Conservation (phyloP, 2,888 invertebrate species). For the Callimorpha dominula region DNA sequence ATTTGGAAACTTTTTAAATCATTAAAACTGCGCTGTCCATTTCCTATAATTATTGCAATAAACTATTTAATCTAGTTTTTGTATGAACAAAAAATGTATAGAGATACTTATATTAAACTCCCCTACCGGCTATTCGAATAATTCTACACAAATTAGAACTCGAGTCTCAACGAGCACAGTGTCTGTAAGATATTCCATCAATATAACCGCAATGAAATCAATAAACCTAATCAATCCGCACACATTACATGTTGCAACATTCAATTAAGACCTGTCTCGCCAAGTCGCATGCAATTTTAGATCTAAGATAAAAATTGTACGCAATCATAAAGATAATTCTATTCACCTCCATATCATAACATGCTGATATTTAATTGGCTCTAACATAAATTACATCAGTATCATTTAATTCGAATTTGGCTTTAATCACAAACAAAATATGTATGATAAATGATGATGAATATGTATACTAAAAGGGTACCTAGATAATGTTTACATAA, state of each 20-base stretch:
- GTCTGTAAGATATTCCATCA: slow-evolving; percentile 38
- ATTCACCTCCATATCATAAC: slow-evolving; percentile 44
- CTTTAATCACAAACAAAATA: not conserved
- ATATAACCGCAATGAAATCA: slow-evolving; percentile 47
- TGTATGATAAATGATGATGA: too few species aligned
- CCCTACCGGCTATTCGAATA: not conserved
- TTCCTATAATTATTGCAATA: not conserved
- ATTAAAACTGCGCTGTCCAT: not conserved
- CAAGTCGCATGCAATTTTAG: slow-evolving; percentile 38
- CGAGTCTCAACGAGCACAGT: slow-evolving; percentile 32
- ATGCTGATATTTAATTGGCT: slow-evolving; percentile 40
- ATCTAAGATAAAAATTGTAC: slow-evolving; percentile 44
- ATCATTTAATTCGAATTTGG: slow-evolving; percentile 14
- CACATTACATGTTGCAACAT: slow-evolving; percentile 45
- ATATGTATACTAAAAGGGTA: not conserved
- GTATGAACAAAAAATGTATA: not conserved
- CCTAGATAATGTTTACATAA: not conserved
- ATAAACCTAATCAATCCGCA: slow-evolving; percentile 48
- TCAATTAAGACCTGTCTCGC: slow-evolving; percentile 47
- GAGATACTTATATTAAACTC: not conserved
- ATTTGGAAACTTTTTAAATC: too few species aligned
- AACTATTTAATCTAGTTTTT: not conserved
- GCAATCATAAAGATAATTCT: slow-evolving; percentile 48
- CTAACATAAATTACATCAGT: slow-evolving; percentile 15
- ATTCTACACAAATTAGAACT: slow-evolving; percentile 44